These are phyloP conservation scores for Diadumene lineata DNA, from an alignment of 92 coral and sea anemone species.

Conservation along the genomic window DNA sequence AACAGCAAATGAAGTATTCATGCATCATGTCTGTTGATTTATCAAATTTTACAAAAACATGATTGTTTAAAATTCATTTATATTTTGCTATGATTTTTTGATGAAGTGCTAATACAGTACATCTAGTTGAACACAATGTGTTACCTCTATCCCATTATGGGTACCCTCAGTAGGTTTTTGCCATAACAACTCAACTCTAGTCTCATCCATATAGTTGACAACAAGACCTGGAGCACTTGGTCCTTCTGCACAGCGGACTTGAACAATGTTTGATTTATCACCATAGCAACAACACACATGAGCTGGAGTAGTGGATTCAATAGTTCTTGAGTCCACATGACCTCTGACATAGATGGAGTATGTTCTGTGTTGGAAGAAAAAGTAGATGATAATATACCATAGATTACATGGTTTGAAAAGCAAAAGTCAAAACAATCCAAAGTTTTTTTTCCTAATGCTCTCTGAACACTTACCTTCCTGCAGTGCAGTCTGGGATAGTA, in stretches of 20 bases:
- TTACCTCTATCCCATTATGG: conserved; percentile 53
- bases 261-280: conserved; percentile 54
- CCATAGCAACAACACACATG: conserved; percentile 83
- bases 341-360: conserved; percentile 57
- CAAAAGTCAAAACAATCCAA: too few species aligned
- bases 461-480: conserved; percentile 24
- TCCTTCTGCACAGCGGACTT: conserved; percentile 52
- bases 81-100: too few species aligned
- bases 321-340: conserved; percentile 57
- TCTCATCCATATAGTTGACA: conserved; percentile 54
- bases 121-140: neutral
- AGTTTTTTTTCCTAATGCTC: too few species aligned
- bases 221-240: conserved; percentile 49
- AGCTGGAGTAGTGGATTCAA: conserved; percentile 28
- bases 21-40: too few species aligned
- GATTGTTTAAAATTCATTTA: too few species aligned
- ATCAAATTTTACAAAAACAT: too few species aligned
- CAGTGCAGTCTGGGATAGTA: conserved; percentile 44
- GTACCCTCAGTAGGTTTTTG: conserved; percentile 56
- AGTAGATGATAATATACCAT: too few species aligned
- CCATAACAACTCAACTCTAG: conserved; percentile 64
- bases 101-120: too few species aligned
- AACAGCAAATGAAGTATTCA: too few species aligned
- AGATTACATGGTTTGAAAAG: too few species aligned
- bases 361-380: conserved; percentile 34